These are phyloP conservation scores for Trachymyrmex septentrionalis DNA, from an alignment of 1,140 invertebrate species.

Conservation along the genomic window DNA sequence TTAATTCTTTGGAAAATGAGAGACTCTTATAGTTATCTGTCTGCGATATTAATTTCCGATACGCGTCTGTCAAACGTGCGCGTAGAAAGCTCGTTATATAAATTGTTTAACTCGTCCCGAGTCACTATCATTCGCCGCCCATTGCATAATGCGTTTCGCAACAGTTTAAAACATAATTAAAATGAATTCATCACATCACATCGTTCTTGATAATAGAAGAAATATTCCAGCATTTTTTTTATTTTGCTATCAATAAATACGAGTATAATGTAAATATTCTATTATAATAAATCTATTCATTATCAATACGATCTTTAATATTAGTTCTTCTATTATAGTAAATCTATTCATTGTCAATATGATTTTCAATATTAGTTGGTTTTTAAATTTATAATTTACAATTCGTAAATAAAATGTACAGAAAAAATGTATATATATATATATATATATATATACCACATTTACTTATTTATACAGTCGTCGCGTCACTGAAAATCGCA, in stretches of 20 bases:
- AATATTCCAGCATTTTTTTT: neutral
- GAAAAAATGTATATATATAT: neutral
- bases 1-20: slow-evolving; percentile 19
- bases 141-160: slow-evolving; percentile 70
- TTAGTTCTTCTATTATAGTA: neutral
- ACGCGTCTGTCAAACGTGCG: slow-evolving; percentile 42
- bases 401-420: neutral
- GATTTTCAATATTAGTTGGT: neutral
- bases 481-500: neutral
- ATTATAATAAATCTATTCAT: neutral
- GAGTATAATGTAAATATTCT: neutral
- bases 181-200: neutral
- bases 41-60: slow-evolving; percentile 39
- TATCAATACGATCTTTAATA: neutral
- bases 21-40: slow-evolving; percentile 6
- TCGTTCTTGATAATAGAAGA: neutral
- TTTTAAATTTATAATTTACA: neutral
- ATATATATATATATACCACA: neutral
- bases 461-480: neutral
- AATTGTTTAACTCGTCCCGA: slow-evolving; percentile 72
- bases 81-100: slow-evolving; percentile 73
- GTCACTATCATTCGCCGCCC: slow-evolving; percentile 56
- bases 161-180: slow-evolving; percentile 46
- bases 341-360: neutral
- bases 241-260: slow-evolving; percentile 2